phyloP scores from a whole-genome alignment of 2,113 vertebrate species.

The Percopsis transmontana region DNA sequence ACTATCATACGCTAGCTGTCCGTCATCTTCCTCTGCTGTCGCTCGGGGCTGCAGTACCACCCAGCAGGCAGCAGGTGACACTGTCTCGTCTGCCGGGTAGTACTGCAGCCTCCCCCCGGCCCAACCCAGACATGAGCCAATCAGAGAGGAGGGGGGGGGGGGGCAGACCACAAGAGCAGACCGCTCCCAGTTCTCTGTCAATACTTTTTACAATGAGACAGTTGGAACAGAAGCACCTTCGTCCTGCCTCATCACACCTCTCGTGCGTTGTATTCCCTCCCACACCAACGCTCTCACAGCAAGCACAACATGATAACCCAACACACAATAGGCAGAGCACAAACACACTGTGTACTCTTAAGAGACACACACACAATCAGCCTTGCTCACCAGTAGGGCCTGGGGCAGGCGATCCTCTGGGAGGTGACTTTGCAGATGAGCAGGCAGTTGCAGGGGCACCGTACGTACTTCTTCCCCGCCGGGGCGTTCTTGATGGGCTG shows the following conservation, averaged over 20 bases:
- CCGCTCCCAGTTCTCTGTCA: too few relatives aligned
- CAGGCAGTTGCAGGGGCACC: slow-evolving; percentile 90
- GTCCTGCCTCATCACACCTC: background rate
- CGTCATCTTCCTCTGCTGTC: too few relatives aligned
- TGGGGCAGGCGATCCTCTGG: slow-evolving; percentile 88
- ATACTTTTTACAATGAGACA: too few relatives aligned
- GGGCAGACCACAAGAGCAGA: too few relatives aligned
- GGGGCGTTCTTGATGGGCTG: slow-evolving; percentile 93
- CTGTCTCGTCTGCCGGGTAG: too few relatives aligned
- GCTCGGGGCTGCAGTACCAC: too few relatives aligned
- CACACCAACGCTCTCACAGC: background rate
- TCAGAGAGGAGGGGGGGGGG: too few relatives aligned
- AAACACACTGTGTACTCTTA: background rate
- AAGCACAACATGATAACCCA: background rate
- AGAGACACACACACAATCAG: background rate
- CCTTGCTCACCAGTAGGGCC: slow-evolving; percentile 85
- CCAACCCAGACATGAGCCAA: too few relatives aligned
- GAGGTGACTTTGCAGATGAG: slow-evolving; percentile 94
- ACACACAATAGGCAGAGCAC: background rate
- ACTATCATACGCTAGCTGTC: too few relatives aligned
- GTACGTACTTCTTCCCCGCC: slow-evolving; percentile 90
- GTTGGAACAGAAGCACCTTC: too few relatives aligned
- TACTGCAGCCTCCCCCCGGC: too few relatives aligned
- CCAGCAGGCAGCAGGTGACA: too few relatives aligned
- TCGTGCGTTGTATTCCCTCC: background rate